Evolutionary conservation across 2,797 vertebrate species (phyloP).

Genomic region (Sorex maritimensis): DNA sequence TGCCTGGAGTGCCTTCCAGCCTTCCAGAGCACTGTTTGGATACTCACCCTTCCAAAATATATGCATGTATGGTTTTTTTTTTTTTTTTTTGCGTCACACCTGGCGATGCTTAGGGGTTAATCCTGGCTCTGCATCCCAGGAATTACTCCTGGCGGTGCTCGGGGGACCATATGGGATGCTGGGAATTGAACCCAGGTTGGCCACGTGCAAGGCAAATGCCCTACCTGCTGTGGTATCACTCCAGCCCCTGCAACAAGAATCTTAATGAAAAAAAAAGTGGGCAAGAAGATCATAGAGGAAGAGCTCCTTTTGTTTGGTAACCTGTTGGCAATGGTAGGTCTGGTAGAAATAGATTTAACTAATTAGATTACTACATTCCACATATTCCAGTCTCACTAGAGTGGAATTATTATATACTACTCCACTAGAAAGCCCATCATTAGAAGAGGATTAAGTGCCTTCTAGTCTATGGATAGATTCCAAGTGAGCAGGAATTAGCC

Average conservation of each 20-base stretch:
- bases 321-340: neutral
- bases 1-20: too few species aligned
- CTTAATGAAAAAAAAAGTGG: neutral
- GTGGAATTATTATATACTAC: neutral
- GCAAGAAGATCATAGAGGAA: conserved; percentile 11
- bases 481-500: neutral
- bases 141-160: too few species aligned
- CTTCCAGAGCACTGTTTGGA: too few species aligned
- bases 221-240: too few species aligned
- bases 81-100: too few species aligned
- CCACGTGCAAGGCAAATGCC: too few species aligned
- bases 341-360: neutral
- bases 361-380: neutral
- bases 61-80: neutral
- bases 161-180: too few species aligned
- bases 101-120: too few species aligned
- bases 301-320: neutral
- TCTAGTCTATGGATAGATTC: neutral
- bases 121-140: too few species aligned
- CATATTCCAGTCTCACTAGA: neutral
- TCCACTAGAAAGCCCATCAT: neutral
- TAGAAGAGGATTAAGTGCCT: neutral
- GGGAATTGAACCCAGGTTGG: too few species aligned
- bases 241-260: neutral
- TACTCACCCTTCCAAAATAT: neutral